These are phyloP conservation scores for Aleiodes alternator DNA, from an alignment of 2,888 invertebrate genomes.

Conservation along the genomic window DNA sequence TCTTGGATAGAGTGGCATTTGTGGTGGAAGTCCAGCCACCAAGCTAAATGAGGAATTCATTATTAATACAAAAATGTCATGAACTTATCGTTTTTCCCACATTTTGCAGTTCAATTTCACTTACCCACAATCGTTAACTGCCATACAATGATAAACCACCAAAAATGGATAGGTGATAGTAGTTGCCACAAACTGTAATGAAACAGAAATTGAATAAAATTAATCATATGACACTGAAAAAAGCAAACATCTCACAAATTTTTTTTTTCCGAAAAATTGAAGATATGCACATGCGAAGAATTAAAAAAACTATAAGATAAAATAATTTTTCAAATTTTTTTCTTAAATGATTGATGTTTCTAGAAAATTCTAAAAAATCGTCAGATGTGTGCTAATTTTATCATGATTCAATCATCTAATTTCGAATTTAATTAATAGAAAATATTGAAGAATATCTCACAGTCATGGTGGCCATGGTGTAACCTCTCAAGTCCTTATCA, in stretches of 20 bases:
- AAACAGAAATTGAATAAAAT: constrained; percentile 52
- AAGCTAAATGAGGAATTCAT: constrained; percentile 76
- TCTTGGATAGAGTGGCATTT: constrained; percentile 87
- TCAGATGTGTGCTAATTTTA: no score
- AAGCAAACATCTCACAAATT: no score
- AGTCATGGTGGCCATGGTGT: constrained; percentile 78
- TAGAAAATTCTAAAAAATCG: no score
- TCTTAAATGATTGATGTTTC: no score
- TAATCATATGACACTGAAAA: neutral
- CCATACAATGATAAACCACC: constrained; percentile 94
- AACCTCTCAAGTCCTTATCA: constrained; percentile 81
- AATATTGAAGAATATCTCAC: constrained; percentile 71
- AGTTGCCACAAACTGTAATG: constrained; percentile 84
- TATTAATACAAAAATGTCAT: constrained; percentile 10
- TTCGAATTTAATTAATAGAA: neutral
- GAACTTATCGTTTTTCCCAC: constrained; percentile 5
- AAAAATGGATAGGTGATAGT: constrained; percentile 94
- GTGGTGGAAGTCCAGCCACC: constrained; percentile 87
- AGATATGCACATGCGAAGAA: no score
- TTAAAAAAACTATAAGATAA: no score
- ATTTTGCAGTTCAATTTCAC: constrained; percentile 53
- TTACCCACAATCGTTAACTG: constrained; percentile 86
- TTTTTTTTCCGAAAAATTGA: no score
- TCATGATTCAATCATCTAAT: neutral
- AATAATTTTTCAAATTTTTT: no score